Evolutionary conservation across 2,888 invertebrate species (phyloP), one percentile per base, ranked within the genome.

Genomic region (Eupithecia exiguata): DNA sequence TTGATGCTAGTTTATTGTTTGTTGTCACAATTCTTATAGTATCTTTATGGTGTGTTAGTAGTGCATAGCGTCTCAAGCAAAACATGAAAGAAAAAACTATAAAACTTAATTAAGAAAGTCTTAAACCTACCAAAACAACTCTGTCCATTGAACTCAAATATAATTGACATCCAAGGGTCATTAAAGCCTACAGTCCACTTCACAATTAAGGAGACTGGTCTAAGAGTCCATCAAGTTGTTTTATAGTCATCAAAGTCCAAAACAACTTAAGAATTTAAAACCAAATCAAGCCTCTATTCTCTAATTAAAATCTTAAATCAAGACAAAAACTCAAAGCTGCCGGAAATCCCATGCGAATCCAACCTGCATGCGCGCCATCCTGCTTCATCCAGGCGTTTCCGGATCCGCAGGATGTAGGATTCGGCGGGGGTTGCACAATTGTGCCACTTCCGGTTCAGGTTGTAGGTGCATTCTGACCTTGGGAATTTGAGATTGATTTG

Each of bases 381-480:
- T 36, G 63, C 36, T 79, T 78, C 80, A 78, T 80, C 80, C 82
- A 81, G 78, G 79, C 82, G 82, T 79, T 82, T 81, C 93, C 92
- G 89, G 83, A 87, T 92, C 92, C 92, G 90, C 81, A 89, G 92
- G 93, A 92, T 88, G 88, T 80, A 85, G 79, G 90, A 92, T 89
- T 92, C 91, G 91, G 89, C 89, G 88, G 82, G 63, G 87, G 86
- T 88, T 92, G 88, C 88, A 82, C 87, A 84, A 87, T 88, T 87
- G 88, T 88, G 80, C 81, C 79, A 82, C 82, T 89, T 91, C 90
- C 91, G 85, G 88, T 86, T 90, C 89, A 88, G 87, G 87, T 88
- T 87, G 85, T 89, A 92, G 93, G 93, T 93, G 93, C 88, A 91
- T 86, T 89, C 78, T 91, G 92, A 92, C 92, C 92, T 93, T 93